phyloP scores from a whole-genome alignment of 2,888 invertebrate species.

The Drosophila cyrtoloma region DNA sequence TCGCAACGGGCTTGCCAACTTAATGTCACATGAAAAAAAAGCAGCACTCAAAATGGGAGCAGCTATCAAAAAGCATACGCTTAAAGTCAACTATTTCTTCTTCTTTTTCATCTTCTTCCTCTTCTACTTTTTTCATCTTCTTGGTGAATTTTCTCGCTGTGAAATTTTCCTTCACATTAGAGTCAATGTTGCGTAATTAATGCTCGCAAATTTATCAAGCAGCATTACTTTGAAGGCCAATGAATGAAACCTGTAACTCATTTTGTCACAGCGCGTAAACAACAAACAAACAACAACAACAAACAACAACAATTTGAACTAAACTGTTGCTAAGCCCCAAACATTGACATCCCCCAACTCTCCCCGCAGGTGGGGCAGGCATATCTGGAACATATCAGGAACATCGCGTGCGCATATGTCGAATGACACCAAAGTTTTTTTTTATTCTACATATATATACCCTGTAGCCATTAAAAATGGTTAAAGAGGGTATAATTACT shows the following conservation, averaged over 20 bases:
- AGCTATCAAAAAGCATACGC: slow-evolving; percentile 6
- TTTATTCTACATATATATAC: background rate
- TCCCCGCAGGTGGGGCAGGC: background rate
- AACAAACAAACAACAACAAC: slow-evolving; percentile 31
- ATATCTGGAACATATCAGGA: slow-evolving; percentile 30
- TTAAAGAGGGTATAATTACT: background rate
- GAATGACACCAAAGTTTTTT: slow-evolving; percentile 48
- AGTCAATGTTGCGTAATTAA: slow-evolving; percentile 78
- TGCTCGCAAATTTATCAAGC: slow-evolving; percentile 78
- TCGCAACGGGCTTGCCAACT: slow-evolving; percentile 69
- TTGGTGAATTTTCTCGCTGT: background rate
- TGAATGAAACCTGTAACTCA: slow-evolving; percentile 78
- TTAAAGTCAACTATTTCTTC: background rate
- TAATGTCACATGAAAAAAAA: slow-evolving; percentile 72
- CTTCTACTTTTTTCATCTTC: background rate
- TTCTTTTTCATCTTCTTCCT: too few species aligned
- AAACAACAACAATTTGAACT: slow-evolving; percentile 43
- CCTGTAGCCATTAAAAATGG: background rate
- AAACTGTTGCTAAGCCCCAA: slow-evolving; percentile 74
- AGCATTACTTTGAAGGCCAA: slow-evolving; percentile 67
- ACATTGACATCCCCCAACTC: slow-evolving; percentile 33
- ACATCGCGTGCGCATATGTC: slow-evolving; percentile 53
- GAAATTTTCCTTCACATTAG: slow-evolving; percentile 32
- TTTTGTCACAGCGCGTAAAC: slow-evolving; percentile 72
- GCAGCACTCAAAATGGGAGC: slow-evolving; percentile 26